Conservation (phyloP, 2,113 vertebrate genomes). For the Peromyscus californicus region DNA sequence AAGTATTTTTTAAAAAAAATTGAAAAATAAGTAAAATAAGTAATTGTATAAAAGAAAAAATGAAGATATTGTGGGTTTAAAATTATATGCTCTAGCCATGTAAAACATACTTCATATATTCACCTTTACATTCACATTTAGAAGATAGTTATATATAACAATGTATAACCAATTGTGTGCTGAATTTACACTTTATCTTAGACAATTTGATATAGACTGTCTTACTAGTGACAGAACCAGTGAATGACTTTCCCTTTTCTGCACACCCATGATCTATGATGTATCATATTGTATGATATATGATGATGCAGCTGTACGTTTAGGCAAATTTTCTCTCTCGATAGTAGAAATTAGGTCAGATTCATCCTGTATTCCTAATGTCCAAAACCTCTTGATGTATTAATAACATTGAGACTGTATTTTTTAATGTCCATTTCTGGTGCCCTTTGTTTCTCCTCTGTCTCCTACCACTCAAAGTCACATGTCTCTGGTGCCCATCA, state of each 20-base stretch:
- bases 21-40: not conserved
- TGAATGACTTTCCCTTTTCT: conserved; percentile 29
- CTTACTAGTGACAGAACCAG: conserved; percentile 14
- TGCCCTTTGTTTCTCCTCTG: not conserved
- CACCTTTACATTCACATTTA: conserved; percentile 46
- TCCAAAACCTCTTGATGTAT: not conserved
- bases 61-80: not conserved
- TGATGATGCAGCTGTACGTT: not conserved
- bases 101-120: not conserved
- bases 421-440: not conserved
- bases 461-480: not conserved
- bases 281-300: not conserved
- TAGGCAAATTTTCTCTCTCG: not conserved
- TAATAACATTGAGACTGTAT: not conserved
- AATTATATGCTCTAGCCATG: not conserved
- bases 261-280: no score
- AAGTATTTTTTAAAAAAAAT: not conserved
- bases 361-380: not conserved
- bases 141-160: conserved; percentile 3
- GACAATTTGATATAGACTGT: not conserved
- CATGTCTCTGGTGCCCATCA: not conserved
- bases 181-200: not conserved
- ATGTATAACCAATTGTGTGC: not conserved
- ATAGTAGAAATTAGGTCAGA: not conserved
- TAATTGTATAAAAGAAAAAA: not conserved